These are phyloP conservation scores for Calypte anna DNA, from an alignment of 2,113 vertebrate species.

Conservation along the genomic window DNA sequence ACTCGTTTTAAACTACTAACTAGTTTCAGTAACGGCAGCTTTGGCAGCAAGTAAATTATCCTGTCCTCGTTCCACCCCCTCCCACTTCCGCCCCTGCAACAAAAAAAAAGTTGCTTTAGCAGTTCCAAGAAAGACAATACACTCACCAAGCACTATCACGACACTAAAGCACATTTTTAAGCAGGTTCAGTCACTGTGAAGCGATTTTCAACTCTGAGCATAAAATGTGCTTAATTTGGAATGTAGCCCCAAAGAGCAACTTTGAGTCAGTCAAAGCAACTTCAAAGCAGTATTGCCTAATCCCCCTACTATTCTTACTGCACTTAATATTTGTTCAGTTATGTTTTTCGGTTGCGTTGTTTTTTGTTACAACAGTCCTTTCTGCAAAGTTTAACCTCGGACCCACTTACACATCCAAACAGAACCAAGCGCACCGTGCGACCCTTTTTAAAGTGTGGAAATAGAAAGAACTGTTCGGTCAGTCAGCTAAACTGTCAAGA, in stretches of 20 bases:
- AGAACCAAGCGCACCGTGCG: neutral
- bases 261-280: neutral
- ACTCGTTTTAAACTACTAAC: no score
- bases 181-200: neutral
- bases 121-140: neutral
- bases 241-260: neutral
- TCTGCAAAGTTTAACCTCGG: neutral
- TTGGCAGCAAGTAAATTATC: neutral
- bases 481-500: neutral
- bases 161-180: neutral
- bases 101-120: neutral
- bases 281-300: neutral
- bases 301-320: neutral
- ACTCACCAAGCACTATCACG: neutral
- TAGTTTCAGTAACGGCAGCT: neutral
- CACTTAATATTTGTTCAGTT: no score
- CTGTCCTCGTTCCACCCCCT: neutral
- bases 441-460: rapidly evolving
- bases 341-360: neutral
- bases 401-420: rapidly evolving
- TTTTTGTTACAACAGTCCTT: neutral
- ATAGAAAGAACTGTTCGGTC: neutral
- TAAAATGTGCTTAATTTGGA: neutral
- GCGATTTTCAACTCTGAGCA: neutral
- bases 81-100: neutral